These are phyloP conservation scores for Microchirus variegatus DNA, from an alignment of 2,797 vertebrate genomes.

Conservation along the genomic window DNA sequence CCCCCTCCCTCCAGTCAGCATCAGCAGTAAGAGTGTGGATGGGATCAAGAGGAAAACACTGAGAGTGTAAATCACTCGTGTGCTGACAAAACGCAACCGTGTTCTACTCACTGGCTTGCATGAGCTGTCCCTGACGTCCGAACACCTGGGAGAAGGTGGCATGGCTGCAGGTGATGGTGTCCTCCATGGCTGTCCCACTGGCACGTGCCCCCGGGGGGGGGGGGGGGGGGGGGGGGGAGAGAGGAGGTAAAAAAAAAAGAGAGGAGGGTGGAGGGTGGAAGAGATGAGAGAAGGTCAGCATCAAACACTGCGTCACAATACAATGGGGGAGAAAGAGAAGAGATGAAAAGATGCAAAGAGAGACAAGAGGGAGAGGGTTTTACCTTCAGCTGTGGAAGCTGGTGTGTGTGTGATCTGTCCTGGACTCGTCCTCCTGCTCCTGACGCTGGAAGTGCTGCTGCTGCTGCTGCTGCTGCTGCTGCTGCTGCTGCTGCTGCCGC, in stretches of 20 bases:
- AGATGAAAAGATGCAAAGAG: background rate
- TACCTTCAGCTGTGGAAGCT: slow-evolving; percentile 54
- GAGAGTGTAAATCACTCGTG: slow-evolving; percentile 44
- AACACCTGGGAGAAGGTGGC: slow-evolving; percentile 87
- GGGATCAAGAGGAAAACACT: slow-evolving; percentile 20
- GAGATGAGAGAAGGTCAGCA: slow-evolving; percentile 40
- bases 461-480: slow-evolving; percentile 37
- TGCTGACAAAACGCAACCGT: slow-evolving; percentile 26
- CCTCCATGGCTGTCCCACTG: slow-evolving; percentile 78
- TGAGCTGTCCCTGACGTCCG: slow-evolving; percentile 84
- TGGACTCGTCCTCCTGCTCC: slow-evolving; percentile 38
- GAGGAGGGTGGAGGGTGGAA: slow-evolving; percentile 8
- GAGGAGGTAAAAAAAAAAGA: background rate
- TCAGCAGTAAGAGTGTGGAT: slow-evolving; percentile 28
- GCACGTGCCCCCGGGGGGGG: slow-evolving; percentile 38
- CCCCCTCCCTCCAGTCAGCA: slow-evolving; percentile 3
- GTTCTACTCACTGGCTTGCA: slow-evolving; percentile 84
- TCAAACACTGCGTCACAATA: slow-evolving; percentile 62
- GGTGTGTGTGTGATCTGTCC: slow-evolving; percentile 53
- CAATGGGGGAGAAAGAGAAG: slow-evolving; percentile 15
- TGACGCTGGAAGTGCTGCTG: slow-evolving; percentile 29
- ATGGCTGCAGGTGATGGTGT: slow-evolving; percentile 83
- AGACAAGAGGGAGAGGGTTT: slow-evolving; percentile 18
- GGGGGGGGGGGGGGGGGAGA: slow-evolving; percentile 15
- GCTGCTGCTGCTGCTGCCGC: slow-evolving; percentile 37